Evolutionary conservation across 2,797 vertebrate species (phyloP), one percentile per base, ranked within the genome.

Genomic region (Antennarius maculatus): DNA sequence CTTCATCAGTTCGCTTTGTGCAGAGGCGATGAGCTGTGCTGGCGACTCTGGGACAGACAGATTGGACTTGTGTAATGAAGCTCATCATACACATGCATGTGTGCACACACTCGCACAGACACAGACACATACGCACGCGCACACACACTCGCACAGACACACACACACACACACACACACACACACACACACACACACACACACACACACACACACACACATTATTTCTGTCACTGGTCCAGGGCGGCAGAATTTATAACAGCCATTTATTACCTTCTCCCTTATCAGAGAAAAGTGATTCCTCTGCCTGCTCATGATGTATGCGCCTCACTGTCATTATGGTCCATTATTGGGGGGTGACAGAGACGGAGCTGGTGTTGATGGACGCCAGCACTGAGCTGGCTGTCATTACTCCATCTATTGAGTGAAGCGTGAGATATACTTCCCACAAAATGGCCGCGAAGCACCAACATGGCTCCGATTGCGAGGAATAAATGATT

Each of bases 11-110:
- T 76, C 12, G 82, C 91, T 94, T 94, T 94, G 92, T 94, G 89
- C 87, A 61, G 84, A 90, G 82, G 82, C 92, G 89, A 68, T 91
- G 88, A 92, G 88, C 90, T 93, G 90, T 94, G 87, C 51, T 87
- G 23, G 65, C 78, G 84, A 87, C 69, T 79, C 78, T 43, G 85
- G 63, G 80, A 87, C 79, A 74, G 89, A 80, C 87, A 81, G 76
- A 87, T 86, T 83, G 85, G 87, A 87, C 82, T 80, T 81, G 82
- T 84, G 88, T 89, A 90, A 91, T 90, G 89, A 88, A 86, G 86
- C 88, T 86, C 81, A 71, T 86, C 89, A 81, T 81, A 71, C 83
- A 80, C 84, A 34, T 62, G 63, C 77, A 70, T n/a, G 18, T 76
- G 67, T 71, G 34, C 76, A 53, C 46, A 52, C 77, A 71, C 66